These are phyloP conservation scores for Rhimphoctona megacephalus DNA, from an alignment of 2,888 invertebrate species.

Conservation along the genomic window DNA sequence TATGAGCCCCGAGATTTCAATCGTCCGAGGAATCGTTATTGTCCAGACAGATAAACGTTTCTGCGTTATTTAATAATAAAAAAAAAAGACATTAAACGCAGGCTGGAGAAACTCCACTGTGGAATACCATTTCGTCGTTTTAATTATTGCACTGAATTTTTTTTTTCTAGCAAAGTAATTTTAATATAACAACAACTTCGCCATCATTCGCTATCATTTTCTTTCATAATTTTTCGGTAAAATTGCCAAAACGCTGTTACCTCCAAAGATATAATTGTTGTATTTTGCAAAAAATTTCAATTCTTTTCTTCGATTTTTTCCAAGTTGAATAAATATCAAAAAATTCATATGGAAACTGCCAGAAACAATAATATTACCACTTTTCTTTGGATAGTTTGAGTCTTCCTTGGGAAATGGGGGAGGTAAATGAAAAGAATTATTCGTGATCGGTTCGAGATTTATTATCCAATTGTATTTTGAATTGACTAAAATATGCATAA, in stretches of 20 bases:
- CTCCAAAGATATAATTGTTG: neutral
- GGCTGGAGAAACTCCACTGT: neutral
- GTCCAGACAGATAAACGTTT: constrained; percentile 28
- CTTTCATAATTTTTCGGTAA: neutral
- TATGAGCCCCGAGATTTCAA: neutral
- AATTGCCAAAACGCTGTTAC: neutral
- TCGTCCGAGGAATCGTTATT: constrained; percentile 37
- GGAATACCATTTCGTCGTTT: neutral
- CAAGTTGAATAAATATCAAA: neutral
- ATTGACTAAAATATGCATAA: neutral
- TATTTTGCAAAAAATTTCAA: neutral
- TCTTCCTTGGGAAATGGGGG: too few species aligned
- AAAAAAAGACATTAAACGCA: constrained; percentile 59
- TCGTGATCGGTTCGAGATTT: too few species aligned
- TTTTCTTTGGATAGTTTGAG: too few species aligned
- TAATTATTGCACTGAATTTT: neutral
- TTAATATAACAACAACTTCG: neutral
- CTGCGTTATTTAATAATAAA: constrained; percentile 76
- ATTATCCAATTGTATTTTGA: neutral
- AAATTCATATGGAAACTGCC: neutral
- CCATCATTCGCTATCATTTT: neutral
- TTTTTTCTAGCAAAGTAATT: neutral
- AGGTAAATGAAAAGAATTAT: too few species aligned
- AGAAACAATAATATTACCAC: neutral
- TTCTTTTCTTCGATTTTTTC: neutral